Evolutionary conservation across 2,113 vertebrate species (phyloP), one percentile per base, ranked within the genome.

Genomic region (Spilogale gracilis): DNA sequence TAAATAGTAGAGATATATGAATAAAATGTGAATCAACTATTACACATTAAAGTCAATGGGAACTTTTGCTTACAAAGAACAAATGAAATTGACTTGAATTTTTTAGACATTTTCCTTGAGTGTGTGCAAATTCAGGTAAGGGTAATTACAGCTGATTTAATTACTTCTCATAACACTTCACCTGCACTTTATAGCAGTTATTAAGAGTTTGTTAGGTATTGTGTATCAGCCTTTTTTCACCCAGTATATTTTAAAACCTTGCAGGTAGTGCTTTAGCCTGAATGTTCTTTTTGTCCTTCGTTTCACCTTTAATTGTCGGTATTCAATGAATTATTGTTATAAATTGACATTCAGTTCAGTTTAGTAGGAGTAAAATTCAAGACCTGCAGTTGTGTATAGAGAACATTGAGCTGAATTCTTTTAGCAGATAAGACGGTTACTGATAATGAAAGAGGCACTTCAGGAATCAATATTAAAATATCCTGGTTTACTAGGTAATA

Each of bases 291-390:
- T 89, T 60, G 61, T 67, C 69, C 54, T 96, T 90, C 32, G 60
- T 30, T 90, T 6, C 45, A 84, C 18, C 52, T 96, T 96, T 88
- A 90, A 65, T 97, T 95, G 73, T 85, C 95, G 78, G 12, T 69
- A 32, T 84, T 80, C 48, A 84, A 11, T 84, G 56, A 38, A 90
- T 88, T 85, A 9, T 69, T 88, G 14, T 71, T 95, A 87, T 84
- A 94, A 96, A 82, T 73, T 25, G 60, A 71, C 5, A 20, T 60
- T 90, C 63, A 96, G 45, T 76, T 80, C 48, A 48, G 17, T 81
- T 97, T 88, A 32, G 1, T 78, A 5, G 13, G 25, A 80, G 69
- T 67, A 56, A 74, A 89, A 90, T 88, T 94, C 18, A 93, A 88
- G 60, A 67, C 48, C 10, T 91, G 6, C 5, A 81, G 45, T 52